Base-by-base conservation (phyloP, 2,797 vertebrate genomes). In the Dicrostonyx torquatus region DNA sequence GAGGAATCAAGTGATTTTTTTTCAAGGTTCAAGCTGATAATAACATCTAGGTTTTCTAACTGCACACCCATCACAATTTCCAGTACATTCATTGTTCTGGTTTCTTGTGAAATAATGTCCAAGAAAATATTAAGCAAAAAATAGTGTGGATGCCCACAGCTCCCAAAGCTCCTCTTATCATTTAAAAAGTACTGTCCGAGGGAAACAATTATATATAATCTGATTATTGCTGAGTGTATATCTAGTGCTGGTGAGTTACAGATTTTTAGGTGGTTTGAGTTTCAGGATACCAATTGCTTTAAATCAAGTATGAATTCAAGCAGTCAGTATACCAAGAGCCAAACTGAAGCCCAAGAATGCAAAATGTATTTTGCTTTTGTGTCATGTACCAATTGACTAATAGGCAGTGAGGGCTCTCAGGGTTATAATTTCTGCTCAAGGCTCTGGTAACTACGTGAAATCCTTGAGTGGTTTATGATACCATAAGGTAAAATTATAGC, bases 391-490 rank as follows among this genome's bases (percentile, higher is more conserved):
- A 14, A 1, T 87, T 92, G 76, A 97, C 40, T 95, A 95, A 97
- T 95, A 94, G 87, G 87, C 72, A 94, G 14, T 3, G 66, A 90
- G 88, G 92, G 93, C 80, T 97, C 92, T 94, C 79, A 77, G 93
- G 95, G 94, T 95, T 94, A 94, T 95, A 95, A 96, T 97, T 97
- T 94, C 95, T 95, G 84, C 66, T 86, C 94, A 96, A 90, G 95
- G 92, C 93, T 92, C 90, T 96, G 92, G 94, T 95, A 97, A 96
- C 92, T 95, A 95, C 95, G 95, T 93, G 87, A 96, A 94, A 72
- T 77, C 89, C 84, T 95, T 96, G 96, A 97, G 90, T 95, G 90
- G 93, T 97, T 97, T 97, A 97, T 97, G 92, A 97, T 95, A 90
- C 94, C 76, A 31, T 97, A 68, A 84, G 95, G n/a, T 94, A 50